Conservation (phyloP, 2,797 vertebrate species). For the Spinibarbus caldwelli region DNA sequence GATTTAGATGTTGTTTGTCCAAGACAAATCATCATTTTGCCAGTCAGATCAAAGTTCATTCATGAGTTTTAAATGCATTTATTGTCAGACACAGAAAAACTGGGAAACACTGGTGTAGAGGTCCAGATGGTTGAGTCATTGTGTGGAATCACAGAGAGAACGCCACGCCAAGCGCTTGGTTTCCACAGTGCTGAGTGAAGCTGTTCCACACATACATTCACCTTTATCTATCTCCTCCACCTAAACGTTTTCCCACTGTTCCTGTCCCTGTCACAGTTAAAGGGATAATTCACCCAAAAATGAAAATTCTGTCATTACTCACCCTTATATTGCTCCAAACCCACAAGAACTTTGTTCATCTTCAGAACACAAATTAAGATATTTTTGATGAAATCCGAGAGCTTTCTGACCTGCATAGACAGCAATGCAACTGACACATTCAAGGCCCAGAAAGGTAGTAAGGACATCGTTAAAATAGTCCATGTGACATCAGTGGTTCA, state of each 20-base stretch:
- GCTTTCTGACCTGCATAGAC: no score
- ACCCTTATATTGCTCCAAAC: neutral
- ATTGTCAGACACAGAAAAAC: neutral
- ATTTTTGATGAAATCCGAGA: no score
- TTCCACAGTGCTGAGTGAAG: constrained; percentile 32
- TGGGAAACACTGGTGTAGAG: neutral
- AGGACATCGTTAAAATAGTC: neutral
- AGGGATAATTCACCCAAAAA: neutral
- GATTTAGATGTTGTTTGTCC: neutral
- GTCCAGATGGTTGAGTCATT: neutral
- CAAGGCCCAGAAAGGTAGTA: no score
- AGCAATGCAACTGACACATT: no score
- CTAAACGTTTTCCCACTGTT: constrained; percentile 1
- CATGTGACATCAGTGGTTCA: neutral
- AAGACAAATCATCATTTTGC: neutral
- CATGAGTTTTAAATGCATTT: neutral
- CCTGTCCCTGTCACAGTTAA: constrained; percentile 12
- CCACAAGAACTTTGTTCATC: no score
- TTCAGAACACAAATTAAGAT: no score
- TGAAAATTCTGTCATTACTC: neutral
- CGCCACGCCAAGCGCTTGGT: neutral
- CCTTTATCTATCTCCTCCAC: constrained; percentile 29
- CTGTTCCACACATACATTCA: constrained; percentile 15
- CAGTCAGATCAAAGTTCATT: neutral
- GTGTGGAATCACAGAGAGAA: constrained; percentile 8